Evolutionary conservation across 1,140 invertebrate species (phyloP).

Genomic region (Frieseomelitta varia): DNA sequence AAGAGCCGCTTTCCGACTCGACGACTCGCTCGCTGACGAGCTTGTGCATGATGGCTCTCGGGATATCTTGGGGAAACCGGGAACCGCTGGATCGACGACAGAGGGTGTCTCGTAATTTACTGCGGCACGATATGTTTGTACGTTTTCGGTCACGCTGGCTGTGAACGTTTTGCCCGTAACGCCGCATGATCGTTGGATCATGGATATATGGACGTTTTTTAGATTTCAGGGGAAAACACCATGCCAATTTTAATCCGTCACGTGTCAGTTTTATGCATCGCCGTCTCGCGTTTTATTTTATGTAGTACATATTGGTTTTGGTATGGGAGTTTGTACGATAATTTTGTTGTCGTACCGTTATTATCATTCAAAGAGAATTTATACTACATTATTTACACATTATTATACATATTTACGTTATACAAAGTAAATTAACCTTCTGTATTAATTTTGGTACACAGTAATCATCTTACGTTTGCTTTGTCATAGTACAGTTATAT

Average conservation of each 20-base stretch:
- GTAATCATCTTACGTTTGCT: too few species aligned
- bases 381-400: background rate
- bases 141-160: background rate
- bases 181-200: background rate
- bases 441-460: too few species aligned
- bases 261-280: too few species aligned
- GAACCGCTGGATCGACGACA: background rate
- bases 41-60: background rate
- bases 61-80: too few species aligned
- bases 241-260: too few species aligned
- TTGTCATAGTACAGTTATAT: too few species aligned
- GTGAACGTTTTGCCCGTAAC: background rate
- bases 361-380: background rate
- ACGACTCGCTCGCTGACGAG: background rate
- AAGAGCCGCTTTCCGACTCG: slow-evolving; percentile 14
- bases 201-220: background rate
- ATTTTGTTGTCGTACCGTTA: background rate
- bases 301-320: background rate
- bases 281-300: too few species aligned
- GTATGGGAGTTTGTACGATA: background rate
- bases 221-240: background rate
- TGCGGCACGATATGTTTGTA: background rate
- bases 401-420: too few species aligned
- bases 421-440: too few species aligned
- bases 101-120: slow-evolving; percentile 1